These are phyloP conservation scores for Antitype chi DNA, from an alignment of 2,888 invertebrate genomes.

Conservation along the genomic window DNA sequence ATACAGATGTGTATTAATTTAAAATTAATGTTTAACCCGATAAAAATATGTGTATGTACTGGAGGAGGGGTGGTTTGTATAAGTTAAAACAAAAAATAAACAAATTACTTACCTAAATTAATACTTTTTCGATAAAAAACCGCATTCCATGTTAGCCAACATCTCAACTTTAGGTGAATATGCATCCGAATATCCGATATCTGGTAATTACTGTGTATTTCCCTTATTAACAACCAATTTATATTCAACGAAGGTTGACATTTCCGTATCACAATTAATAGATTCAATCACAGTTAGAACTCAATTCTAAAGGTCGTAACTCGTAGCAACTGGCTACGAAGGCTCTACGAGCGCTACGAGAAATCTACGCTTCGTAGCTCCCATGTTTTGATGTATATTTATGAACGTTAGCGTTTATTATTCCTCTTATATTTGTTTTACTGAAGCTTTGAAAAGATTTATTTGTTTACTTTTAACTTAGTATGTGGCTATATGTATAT, in stretches of 20 bases:
- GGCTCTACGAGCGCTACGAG: constrained; percentile 55
- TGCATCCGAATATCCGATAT: no score
- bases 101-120: no score
- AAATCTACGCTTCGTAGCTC: constrained; percentile 43
- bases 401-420: background rate
- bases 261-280: constrained; percentile 29
- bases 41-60: no score
- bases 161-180: no score
- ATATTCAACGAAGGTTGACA: constrained; percentile 15
- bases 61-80: no score
- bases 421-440: background rate
- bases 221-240: constrained; percentile 14
- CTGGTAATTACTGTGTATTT: no score
- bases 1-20: no score
- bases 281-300: constrained; percentile 23
- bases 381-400: constrained; percentile 14
- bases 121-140: no score
- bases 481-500: background rate
- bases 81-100: no score
- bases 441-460: background rate
- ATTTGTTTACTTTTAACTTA: background rate
- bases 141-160: no score
- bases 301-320: constrained; percentile 23
- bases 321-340: constrained; percentile 53
- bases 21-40: no score